These are phyloP conservation scores for Drusus annulatus DNA, from an alignment of 1,140 invertebrate species.

Conservation along the genomic window DNA sequence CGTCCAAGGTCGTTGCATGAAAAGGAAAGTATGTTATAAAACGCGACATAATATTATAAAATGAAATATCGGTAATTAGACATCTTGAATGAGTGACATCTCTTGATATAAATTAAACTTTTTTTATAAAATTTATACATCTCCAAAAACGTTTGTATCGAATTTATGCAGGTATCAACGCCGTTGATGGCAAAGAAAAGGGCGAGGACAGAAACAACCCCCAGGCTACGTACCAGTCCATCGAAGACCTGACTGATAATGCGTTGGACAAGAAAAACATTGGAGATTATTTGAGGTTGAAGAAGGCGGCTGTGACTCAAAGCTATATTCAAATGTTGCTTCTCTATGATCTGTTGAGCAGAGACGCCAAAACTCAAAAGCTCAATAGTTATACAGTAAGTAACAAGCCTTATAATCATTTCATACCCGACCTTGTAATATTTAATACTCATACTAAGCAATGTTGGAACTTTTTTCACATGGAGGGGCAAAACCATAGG, in stretches of 20 bases:
- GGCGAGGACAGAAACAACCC: conserved; percentile 37
- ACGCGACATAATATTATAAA: no score
- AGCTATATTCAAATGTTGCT: conserved; percentile 63
- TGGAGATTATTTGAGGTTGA: conserved; percentile 44
- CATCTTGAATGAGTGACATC: no score
- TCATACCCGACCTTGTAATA: no score
- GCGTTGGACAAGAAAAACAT: conserved; percentile 28
- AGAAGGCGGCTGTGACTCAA: conserved; percentile 60
- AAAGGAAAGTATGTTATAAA: no score
- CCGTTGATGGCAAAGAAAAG: conserved; percentile 3
- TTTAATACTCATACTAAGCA: no score
- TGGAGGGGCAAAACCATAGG: no score
- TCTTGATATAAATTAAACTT: no score
- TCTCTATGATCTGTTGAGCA: conserved; percentile 72
- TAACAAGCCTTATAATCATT: conserved; percentile 21
- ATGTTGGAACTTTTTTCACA: no score
- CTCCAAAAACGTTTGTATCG: no score
- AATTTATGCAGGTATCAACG: not conserved
- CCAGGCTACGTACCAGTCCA: conserved; percentile 30
- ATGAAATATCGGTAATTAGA: no score
- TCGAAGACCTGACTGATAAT: conserved; percentile 51
- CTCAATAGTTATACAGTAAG: conserved; percentile 71
- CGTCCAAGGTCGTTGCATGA: no score
- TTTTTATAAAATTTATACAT: no score
- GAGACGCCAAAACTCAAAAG: conserved; percentile 72